Conservation (phyloP, 2,113 vertebrate species). For the Stigmatopora nigra region DNA sequence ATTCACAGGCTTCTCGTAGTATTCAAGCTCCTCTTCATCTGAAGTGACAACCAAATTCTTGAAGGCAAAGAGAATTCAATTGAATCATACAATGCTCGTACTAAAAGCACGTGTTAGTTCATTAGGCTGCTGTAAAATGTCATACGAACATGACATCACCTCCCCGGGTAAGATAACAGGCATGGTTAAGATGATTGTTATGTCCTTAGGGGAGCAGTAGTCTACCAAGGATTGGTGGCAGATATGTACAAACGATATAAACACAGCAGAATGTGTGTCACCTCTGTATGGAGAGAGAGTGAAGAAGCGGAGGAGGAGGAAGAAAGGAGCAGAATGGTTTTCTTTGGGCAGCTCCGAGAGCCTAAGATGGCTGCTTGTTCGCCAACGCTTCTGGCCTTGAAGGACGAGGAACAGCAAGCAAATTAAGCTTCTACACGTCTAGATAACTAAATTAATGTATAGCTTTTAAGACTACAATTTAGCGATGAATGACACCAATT, state of each 20-base stretch:
- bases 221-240: neutral
- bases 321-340: slow-evolving; percentile 87
- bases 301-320: slow-evolving; percentile 77
- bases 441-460: neutral
- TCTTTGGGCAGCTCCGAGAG: slow-evolving; percentile 95
- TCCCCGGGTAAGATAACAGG: neutral
- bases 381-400: slow-evolving; percentile 79
- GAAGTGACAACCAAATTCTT: slow-evolving; percentile 30
- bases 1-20: slow-evolving; percentile 42
- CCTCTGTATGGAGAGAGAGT: slow-evolving; percentile 80
- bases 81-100: slow-evolving; percentile 4
- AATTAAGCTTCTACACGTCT: slow-evolving; percentile 16
- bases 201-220: neutral
- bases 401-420: slow-evolving; percentile 40
- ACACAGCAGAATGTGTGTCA: slow-evolving; percentile 68
- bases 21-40: slow-evolving; percentile 51
- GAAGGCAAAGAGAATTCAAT: slow-evolving; percentile 39
- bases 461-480: neutral
- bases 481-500: neutral
- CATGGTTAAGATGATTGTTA: neutral
- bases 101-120: neutral
- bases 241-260: slow-evolving; percentile 20
- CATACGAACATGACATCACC: neutral
- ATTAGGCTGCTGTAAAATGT: slow-evolving; percentile 9
- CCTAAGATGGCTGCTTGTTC: slow-evolving; percentile 53